Percentiles rank a stretch among this genome's conserved stretches.
phyloP scores from a whole-genome alignment of 2,113 vertebrate genomes.

The Hippotragus niger region DNA sequence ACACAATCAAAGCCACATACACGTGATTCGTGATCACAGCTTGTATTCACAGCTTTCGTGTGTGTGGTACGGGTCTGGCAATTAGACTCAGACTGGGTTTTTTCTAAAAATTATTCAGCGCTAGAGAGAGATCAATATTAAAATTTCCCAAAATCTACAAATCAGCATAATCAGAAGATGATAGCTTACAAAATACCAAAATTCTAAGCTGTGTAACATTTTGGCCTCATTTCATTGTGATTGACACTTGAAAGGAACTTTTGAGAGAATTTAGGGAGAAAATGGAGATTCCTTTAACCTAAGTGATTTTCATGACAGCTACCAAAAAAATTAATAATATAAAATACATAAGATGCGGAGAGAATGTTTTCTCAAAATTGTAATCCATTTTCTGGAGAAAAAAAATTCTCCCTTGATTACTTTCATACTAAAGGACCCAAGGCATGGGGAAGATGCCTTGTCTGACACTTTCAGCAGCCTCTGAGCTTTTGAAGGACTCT shows the following conservation, averaged over 20 bases:
- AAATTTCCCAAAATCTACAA: slow-evolving; percentile 60
- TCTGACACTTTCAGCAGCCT: background rate
- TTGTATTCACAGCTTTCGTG: slow-evolving; percentile 75
- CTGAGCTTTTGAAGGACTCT: slow-evolving; percentile 47
- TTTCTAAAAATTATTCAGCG: slow-evolving; percentile 72
- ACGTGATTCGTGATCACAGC: slow-evolving; percentile 67
- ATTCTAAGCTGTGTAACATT: slow-evolving; percentile 55
- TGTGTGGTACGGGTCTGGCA: slow-evolving; percentile 71
- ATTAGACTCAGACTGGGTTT: slow-evolving; percentile 69
- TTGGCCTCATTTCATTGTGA: slow-evolving; percentile 39
- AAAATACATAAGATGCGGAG: background rate
- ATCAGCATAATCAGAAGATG: slow-evolving; percentile 56
- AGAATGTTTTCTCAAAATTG: slow-evolving; percentile 45
- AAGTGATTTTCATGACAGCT: slow-evolving; percentile 53
- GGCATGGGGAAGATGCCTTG: background rate
- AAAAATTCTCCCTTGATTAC: background rate
- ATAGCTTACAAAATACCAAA: slow-evolving; percentile 57
- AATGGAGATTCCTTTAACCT: slow-evolving; percentile 6
- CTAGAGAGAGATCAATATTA: slow-evolving; percentile 65
- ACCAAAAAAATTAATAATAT: background rate
- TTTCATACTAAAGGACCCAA: slow-evolving; percentile 23
- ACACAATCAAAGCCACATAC: slow-evolving; percentile 71
- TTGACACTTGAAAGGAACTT: slow-evolving; percentile 67
- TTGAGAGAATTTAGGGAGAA: slow-evolving; percentile 51
- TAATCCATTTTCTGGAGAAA: slow-evolving; percentile 36